Base-by-base conservation (phyloP, 2,888 invertebrate genomes). In the Mechanitis mazaeus region DNA sequence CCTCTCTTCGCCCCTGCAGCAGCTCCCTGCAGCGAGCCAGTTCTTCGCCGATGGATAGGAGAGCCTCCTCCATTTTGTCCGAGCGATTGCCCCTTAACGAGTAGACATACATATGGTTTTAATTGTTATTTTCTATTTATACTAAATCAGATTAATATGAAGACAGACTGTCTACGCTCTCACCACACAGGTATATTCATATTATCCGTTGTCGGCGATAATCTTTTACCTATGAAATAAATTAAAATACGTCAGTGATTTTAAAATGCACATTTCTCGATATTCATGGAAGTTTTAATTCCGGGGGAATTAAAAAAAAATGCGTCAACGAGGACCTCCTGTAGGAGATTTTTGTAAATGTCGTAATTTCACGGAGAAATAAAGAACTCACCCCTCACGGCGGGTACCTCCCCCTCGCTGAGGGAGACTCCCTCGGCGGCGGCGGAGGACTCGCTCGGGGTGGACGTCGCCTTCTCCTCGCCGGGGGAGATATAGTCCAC, bases 351-450 rank as follows among this genome's bases (percentile, higher is more conserved):
- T 20, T 20, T 20, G 20, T 20, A 50, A 9, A 55, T 33, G n/a
- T 47, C 12, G 45, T 20, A 55, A 42, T 9, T 42, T 9, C 1
- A 42, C 1, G 6, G 42, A 42, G 42, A 42, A 5, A 9, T 0
- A 9, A 42, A 5, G 9, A 2, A 1, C 42, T 42, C 45, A 53
- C 66, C 63, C 12, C 45, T 61, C 11, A 33, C 2, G 5, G 55
- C 12, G 0, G 80, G 81, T 58, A 85, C 63, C 61, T 86, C 86
- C 0, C 87, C 86, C 28, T 84, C 84, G 55, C 86, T 86, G 6
- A 86, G 74, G 2, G 79, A 72, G 11, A 72, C 68, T 64, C 71
- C 71, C 61, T 77, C 77, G 0, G 70, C 65, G 3, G 69, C 65
- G 9, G 67, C 66, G 59, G 64, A 73, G 0, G 75, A 71, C 54